Conservation (phyloP, 2,888 invertebrate genomes). For the Chironomus tentans region DNA sequence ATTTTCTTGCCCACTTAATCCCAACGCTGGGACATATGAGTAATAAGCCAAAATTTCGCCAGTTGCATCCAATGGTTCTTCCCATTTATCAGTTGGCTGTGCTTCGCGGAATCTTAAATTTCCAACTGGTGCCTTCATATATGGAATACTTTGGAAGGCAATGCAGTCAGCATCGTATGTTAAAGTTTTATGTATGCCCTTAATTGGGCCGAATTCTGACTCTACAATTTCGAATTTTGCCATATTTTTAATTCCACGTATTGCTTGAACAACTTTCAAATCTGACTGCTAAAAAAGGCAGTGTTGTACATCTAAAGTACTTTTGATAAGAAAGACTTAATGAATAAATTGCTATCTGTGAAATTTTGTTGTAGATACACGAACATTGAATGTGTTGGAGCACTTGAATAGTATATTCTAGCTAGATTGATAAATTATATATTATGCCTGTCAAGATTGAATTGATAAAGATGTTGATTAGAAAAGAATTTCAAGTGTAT, state of each 20-base stretch:
- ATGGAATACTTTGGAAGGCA: slow-evolving; percentile 11
- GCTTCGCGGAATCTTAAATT: slow-evolving; percentile 13
- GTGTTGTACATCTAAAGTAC: too few species aligned
- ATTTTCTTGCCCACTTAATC: not conserved
- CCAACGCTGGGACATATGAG: not conserved
- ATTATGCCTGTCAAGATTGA: too few species aligned
- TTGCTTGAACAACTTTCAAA: not conserved
- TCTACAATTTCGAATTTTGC: not conserved
- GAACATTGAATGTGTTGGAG: too few species aligned
- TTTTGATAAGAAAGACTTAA: too few species aligned
- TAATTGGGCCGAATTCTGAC: not conserved
- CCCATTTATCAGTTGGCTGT: not conserved
- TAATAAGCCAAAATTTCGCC: not conserved
- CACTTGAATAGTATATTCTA: too few species aligned
- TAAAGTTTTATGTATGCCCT: not conserved
- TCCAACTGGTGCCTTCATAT: slow-evolving; percentile 12
- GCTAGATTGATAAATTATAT: too few species aligned
- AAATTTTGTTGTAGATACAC: too few species aligned
- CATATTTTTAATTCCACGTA: not conserved
- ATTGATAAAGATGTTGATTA: too few species aligned
- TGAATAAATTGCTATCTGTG: too few species aligned
- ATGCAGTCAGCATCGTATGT: not conserved
- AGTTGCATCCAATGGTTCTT: slow-evolving; percentile 6
- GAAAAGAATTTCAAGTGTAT: too few species aligned
- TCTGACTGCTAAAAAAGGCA: not conserved